Percentiles rank a stretch among this genome's conserved stretches.
These are phyloP conservation scores for Cyclura pinguis DNA, from an alignment of 2,797 vertebrate genomes.

Conservation along the genomic window DNA sequence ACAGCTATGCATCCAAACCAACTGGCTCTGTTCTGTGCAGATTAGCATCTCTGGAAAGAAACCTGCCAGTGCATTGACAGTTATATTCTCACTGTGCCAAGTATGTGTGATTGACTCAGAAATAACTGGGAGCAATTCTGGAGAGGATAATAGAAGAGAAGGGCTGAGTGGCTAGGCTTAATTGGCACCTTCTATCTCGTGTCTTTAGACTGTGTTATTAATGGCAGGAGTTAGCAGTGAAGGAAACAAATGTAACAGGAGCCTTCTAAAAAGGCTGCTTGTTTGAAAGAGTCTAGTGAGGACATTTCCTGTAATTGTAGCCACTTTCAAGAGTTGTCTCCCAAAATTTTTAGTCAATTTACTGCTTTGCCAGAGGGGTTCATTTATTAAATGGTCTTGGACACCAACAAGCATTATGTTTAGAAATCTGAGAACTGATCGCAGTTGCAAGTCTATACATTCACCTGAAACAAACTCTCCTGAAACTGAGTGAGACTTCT, in stretches of 20 bases:
- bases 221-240: not conserved
- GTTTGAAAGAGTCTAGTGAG: not conserved
- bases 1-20: not conserved
- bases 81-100: conserved; percentile 12
- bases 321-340: not conserved
- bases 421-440: not conserved
- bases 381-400: not conserved
- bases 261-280: not conserved
- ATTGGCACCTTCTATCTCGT: not conserved
- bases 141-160: not conserved
- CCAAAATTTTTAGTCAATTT: not conserved
- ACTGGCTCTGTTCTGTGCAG: not conserved
- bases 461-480: not conserved
- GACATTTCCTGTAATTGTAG: not conserved
- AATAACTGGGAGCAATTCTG: not conserved
- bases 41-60: conserved; percentile 12
- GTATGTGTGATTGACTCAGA: not conserved
- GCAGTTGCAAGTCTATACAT: not conserved
- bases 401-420: not conserved
- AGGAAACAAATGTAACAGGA: not conserved
- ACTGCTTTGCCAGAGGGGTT: not conserved
- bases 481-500: not conserved
- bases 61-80: conserved; percentile 28
- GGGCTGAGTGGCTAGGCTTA: not conserved
- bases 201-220: not conserved